Evolutionary conservation across 2,888 invertebrate genomes (phyloP), one percentile per base, ranked within the genome.

Genomic region (Lobophora halterata): DNA sequence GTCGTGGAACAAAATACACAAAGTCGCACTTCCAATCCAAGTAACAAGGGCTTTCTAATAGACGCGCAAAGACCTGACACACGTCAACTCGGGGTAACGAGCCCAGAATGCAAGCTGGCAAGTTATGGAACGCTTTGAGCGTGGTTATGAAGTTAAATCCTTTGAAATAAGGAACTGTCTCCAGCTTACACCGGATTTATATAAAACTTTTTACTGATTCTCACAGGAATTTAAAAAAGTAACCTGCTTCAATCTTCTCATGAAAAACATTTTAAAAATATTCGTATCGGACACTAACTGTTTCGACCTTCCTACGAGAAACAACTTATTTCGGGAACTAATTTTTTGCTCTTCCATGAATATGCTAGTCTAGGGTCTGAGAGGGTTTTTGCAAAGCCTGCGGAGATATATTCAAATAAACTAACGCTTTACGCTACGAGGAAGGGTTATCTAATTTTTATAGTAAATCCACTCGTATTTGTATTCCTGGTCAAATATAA

Each of bases 71-170:
- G 24, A 62, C 55, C 52, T 59, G 66, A 56, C 61, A 55, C 52
- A 52, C 57, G 62, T 66, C 67, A 68, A 53, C 52, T 30, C 36
- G 30, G 47, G 31, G 56, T 63, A 67, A 67, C 66, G 61, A 68
- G 67, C 55, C 50, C 46, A 52, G 64, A 66, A 69, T 65, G 64
- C 65, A 54, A 62, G 54, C 52, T 54, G 33, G 49, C 44, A 24
- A 41, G 34, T 40, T 17, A 35, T 10, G 30, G 24, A 34, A 27
- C 32, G 24, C 36, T 24, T 26, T 31, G 38, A 45, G 35, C 20
- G 8, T 21, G 37, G 36, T 35, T 47, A 31, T 35, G 29, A 37
- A 36, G 16, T 38, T n/a, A 24, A 35, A 35, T 31, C 36, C 34
- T 36, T 37, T 28, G 33, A 40, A 37, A 33, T 37, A 30, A 33